Evolutionary conservation across 1,140 invertebrate species (phyloP), one percentile per base, ranked within the genome.

Genomic region (Stegodyphus dumicola): DNA sequence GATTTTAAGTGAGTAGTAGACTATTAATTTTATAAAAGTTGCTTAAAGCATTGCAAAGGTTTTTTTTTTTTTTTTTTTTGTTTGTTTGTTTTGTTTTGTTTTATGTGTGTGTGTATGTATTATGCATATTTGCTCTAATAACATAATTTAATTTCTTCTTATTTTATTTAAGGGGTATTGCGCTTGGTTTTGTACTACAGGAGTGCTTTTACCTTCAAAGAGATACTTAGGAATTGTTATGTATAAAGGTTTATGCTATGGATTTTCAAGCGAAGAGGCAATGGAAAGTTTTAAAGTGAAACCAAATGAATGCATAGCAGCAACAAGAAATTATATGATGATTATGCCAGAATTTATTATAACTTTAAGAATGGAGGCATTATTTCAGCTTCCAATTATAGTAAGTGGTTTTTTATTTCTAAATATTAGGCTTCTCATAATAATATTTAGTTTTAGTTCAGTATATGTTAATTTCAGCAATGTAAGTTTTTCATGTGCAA

Each of bases 271-370:
- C 56, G 15, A 17, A 3, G 52, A 74, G 6, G 71, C 56, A 2
- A 17, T 83, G 49, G 54, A 83, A 13, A 18, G 6, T 9, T 83
- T 83, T 33, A 52, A 52, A 67, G 53, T 17, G 15, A 13, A 75
- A 7, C 79, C 79, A 7, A 10, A 48, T 2, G 60, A 60, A n/a
- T 80, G 52, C 48, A 15, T 80, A 48, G 48, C 13, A 13, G 13
- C 10, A 6, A 15, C 54, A 18, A 71, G 53, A 3, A 11, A 71
- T 6, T n/a, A 7, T 7, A 33, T 71, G 67, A 9, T 56, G 3
- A 48, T 48, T 15, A 83, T 75, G 18, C 79, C 79, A 49, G 67
- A 83, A 53, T 60, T 83, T 3, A 83, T 83, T 13, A 56, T 74
- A 48, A 74, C 71, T 5, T 6, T 83, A 51, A 17, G 70, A 6